Conservation (phyloP, 1,140 invertebrate species). For the Mya arenaria region DNA sequence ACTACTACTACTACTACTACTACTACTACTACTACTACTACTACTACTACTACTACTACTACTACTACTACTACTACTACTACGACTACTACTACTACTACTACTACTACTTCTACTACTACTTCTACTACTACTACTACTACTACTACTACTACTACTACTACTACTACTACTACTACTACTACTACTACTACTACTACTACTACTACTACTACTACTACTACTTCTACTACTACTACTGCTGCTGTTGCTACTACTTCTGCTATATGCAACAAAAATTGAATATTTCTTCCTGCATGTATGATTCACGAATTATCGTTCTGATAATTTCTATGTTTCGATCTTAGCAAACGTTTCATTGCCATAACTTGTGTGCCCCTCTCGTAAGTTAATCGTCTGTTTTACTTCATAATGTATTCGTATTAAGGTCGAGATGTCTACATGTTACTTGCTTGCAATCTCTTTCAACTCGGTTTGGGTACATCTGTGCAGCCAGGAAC, state of each 20-base stretch:
- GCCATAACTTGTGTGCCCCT: no score
- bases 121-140: constrained; percentile 7
- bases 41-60: constrained; percentile 62
- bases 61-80: constrained; percentile 63
- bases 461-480: no score
- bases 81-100: constrained; percentile 62
- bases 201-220: constrained; percentile 57
- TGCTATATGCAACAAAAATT: no score
- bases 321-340: no score
- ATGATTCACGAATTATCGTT: no score
- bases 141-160: constrained; percentile 58
- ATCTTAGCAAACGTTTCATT: no score
- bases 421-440: no score
- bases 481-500: no score
- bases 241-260: neutral
- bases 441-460: no score
- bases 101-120: constrained; percentile 50
- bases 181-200: neutral
- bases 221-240: constrained; percentile 61
- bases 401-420: no score
- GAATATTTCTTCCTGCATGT: no score
- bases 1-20: constrained; percentile 61
- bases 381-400: no score
- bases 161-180: constrained; percentile 57
- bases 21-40: constrained; percentile 62